Conservation (phyloP, 1,140 invertebrate genomes). For the Colletes latitarsis region DNA sequence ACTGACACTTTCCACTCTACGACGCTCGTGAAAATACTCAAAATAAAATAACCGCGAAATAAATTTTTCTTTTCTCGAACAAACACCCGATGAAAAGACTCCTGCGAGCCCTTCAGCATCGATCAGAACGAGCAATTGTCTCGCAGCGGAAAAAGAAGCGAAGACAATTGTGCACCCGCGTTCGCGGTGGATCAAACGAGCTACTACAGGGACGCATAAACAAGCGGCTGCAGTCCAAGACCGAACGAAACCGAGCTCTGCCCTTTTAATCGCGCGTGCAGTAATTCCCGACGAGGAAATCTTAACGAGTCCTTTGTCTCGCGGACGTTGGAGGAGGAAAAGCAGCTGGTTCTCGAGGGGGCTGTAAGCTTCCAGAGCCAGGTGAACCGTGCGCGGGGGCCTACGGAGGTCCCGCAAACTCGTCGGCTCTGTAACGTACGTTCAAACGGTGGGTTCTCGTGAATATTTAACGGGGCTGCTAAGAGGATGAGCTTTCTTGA, state of each 20-base stretch:
- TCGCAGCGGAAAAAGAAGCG: background rate
- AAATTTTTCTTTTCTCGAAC: no score
- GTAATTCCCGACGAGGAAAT: conserved; percentile 47
- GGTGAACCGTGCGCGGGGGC: background rate
- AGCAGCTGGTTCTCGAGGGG: conserved; percentile 28
- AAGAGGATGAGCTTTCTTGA: conserved; percentile 62
- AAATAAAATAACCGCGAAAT: no score
- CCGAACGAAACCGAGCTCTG: conserved; percentile 38
- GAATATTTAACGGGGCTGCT: conserved; percentile 65
- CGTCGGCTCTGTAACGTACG: conserved; percentile 43
- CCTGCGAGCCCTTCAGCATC: background rate
- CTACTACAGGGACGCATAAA: conserved; percentile 2
- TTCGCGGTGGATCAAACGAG: background rate
- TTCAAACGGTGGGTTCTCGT: conserved; percentile 58
- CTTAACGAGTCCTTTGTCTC: conserved; percentile 57
- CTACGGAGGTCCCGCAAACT: conserved; percentile 17
- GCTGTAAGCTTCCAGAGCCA: conserved; percentile 12
- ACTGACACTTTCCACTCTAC: no score
- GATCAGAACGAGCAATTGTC: background rate
- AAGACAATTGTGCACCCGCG: background rate
- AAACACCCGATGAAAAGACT: no score
- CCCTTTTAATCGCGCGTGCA: conserved; percentile 25
- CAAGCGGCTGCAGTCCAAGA: background rate
- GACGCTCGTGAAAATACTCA: no score
- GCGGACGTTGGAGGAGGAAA: conserved; percentile 7